phyloP scores from a whole-genome alignment of 2,113 vertebrate genomes.

The Accipiter cooperii region DNA sequence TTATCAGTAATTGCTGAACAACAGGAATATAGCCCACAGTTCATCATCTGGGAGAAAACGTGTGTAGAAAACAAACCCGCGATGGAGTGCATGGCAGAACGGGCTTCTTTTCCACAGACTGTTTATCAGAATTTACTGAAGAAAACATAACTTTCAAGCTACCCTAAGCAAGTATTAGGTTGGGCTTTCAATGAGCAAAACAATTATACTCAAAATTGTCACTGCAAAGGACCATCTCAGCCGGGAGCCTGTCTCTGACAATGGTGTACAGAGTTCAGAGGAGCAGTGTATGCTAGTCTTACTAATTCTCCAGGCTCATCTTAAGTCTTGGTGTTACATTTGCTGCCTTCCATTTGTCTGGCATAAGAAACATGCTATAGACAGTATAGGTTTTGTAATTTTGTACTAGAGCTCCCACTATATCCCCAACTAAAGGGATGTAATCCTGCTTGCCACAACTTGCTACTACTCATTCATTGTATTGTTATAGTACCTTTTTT shows the following conservation, averaged over 20 bases:
- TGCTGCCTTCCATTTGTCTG: neutral
- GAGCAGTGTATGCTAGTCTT: neutral
- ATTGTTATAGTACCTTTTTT: neutral
- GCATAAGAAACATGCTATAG: neutral
- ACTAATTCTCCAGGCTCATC: neutral
- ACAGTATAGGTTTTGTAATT: neutral
- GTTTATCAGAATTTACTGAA: neutral
- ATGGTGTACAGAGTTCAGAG: neutral
- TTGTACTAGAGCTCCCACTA: neutral
- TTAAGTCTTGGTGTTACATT: neutral
- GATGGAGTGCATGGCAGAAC: neutral
- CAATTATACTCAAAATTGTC: neutral
- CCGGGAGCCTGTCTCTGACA: neutral
- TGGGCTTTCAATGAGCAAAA: neutral
- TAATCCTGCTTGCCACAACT: neutral
- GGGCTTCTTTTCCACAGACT: neutral
- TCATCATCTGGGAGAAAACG: neutral
- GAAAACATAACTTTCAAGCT: neutral
- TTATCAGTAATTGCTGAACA: neutral
- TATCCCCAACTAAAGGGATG: neutral
- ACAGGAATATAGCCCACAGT: neutral
- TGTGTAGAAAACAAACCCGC: neutral
- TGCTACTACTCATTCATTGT: neutral
- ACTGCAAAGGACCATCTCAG: neutral
- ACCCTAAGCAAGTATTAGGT: neutral